Conservation (phyloP, 35 echinoderm and acorn worm species). For the Chiridota heheva region DNA sequence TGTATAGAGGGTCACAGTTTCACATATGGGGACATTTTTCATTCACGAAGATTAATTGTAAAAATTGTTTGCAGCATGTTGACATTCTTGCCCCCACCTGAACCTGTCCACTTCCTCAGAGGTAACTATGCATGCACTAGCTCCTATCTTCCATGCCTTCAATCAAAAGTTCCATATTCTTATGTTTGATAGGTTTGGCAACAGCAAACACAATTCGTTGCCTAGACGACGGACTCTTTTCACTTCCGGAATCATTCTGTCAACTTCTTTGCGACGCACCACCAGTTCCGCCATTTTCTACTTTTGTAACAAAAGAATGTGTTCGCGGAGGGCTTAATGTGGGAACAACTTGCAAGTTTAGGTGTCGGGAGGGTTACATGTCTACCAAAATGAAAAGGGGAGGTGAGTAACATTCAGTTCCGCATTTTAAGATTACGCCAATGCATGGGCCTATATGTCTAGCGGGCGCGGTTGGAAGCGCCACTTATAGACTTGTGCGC, state of each 20-base stretch:
- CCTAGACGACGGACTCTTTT: conserved; percentile 77
- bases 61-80: no score
- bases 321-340: conserved; percentile 37
- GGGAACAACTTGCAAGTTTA: conserved; percentile 62
- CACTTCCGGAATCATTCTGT: conserved; percentile 80
- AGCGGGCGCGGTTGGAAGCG: background rate
- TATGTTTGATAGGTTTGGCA: conserved; percentile 1
- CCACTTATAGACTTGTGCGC: background rate
- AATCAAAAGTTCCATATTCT: background rate
- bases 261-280: conserved; percentile 71
- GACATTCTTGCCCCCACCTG: no score
- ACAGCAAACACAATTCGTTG: conserved; percentile 52
- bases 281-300: conserved; percentile 25
- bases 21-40: background rate
- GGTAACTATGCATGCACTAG: no score
- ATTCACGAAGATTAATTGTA: no score
- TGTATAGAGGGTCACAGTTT: background rate
- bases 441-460: background rate
- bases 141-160: no score
- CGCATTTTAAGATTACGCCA: background rate
- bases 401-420: background rate
- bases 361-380: conserved; percentile 61
- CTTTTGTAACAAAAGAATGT: conserved; percentile 45
- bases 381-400: background rate
- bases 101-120: no score